Conservation (phyloP, 64 coral and sea anemone genomes). For the Pocillopora damicornis region DNA sequence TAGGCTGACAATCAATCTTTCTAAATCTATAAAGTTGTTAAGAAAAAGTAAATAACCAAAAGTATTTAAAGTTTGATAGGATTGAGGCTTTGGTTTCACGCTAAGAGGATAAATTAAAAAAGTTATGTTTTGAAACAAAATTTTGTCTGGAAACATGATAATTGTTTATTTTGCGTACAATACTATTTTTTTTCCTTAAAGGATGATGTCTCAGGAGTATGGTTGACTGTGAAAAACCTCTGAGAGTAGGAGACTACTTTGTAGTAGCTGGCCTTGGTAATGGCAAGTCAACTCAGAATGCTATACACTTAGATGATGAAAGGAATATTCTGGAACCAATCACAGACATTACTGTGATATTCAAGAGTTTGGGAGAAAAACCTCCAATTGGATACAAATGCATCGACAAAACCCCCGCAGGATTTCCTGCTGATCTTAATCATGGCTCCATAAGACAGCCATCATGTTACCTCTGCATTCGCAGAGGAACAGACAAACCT, state of each 20-base stretch:
- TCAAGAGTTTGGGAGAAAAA: conserved; percentile 85
- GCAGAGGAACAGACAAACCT: conserved; percentile 86
- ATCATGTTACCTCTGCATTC: conserved; percentile 83
- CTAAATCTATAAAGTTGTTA: too few relatives aligned
- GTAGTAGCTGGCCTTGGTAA: conserved; percentile 88
- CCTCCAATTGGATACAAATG: conserved; percentile 67
- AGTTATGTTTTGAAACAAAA: too few relatives aligned
- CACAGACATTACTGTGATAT: conserved; percentile 92
- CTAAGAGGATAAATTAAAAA: too few relatives aligned
- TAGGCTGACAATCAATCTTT: too few relatives aligned
- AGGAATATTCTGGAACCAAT: conserved; percentile 73
- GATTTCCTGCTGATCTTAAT: conserved; percentile 84
- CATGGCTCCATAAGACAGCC: conserved; percentile 89
- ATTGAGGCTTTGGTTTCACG: too few relatives aligned
- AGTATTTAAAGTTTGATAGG: too few relatives aligned
- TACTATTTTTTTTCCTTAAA: background rate
- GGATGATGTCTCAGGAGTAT: conserved; percentile 43
- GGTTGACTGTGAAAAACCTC: conserved; percentile 88
- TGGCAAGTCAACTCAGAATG: conserved; percentile 32
- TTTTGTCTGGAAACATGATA: too few relatives aligned
- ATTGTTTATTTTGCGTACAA: too few relatives aligned
- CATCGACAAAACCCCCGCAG: conserved; percentile 88
- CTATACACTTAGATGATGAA: conserved; percentile 61
- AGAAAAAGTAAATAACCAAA: too few relatives aligned
- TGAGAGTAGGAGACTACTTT: conserved; percentile 96